Evolutionary conservation across 92 coral and sea anemone species (phyloP).

Genomic region (Palythoa caribaeorum): DNA sequence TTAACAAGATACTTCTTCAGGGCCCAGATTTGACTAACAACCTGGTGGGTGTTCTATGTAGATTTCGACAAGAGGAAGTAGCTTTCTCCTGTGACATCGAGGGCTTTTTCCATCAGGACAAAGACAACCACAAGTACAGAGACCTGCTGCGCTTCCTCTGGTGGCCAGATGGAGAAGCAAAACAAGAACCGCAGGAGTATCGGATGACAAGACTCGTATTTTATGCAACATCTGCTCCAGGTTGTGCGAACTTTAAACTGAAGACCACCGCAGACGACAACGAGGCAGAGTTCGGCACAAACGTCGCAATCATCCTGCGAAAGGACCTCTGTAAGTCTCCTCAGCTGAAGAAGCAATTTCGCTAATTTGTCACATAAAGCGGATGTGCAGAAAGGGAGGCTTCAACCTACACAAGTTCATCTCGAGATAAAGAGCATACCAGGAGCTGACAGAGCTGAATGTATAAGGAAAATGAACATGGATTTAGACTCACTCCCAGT

Average conservation of each 20-base stretch:
- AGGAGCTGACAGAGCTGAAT: slow-evolving; percentile 15
- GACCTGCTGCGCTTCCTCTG: slow-evolving; percentile 4
- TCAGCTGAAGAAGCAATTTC: slow-evolving; percentile 53
- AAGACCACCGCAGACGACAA: slow-evolving; percentile 60
- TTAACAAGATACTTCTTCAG: not conserved
- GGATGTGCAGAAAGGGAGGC: slow-evolving; percentile 43
- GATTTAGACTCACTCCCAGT: slow-evolving; percentile 45
- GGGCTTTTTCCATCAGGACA: no score
- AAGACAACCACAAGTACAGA: not conserved
- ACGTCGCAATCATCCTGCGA: slow-evolving; percentile 56
- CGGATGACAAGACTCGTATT: slow-evolving; percentile 52
- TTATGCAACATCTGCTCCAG: slow-evolving; percentile 69
- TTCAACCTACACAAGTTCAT: slow-evolving; percentile 44
- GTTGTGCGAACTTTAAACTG: slow-evolving; percentile 69
- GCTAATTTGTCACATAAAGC: slow-evolving; percentile 7
- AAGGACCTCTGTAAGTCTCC: slow-evolving; percentile 62
- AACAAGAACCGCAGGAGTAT: not conserved
- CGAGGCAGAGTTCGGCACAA: slow-evolving; percentile 39
- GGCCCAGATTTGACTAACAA: no score
- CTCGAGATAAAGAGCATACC: slow-evolving; percentile 32
- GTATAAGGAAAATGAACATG: slow-evolving; percentile 12
- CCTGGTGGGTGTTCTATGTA: no score
- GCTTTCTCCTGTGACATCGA: no score
- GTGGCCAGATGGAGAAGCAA: slow-evolving; percentile 1
- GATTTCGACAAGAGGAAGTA: no score